Base-by-base conservation (phyloP, 2,113 vertebrate genomes). In the Pithys albifrons region DNA sequence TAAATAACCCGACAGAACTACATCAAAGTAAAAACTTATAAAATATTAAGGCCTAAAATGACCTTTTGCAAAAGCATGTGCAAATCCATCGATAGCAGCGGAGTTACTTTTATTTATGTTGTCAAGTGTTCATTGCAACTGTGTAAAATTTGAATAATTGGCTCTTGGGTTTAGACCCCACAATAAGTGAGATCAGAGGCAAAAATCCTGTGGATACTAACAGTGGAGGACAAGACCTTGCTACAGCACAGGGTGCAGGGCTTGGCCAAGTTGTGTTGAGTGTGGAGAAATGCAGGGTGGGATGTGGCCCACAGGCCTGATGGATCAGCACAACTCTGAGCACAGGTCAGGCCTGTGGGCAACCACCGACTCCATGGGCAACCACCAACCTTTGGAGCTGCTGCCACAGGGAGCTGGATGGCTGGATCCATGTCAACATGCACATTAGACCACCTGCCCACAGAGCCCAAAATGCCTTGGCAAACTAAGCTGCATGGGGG, bases 41-140 rank as follows among this genome's bases (percentile, higher is more conserved):
- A 85, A 96, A 95, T 90, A 87, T 88, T 88, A 77, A 95, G 77
- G 25, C 28, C 73, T 59, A 78, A 81, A 94, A 78, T 67, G 81
- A 74, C 86, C 94, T 91, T 89, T 84, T 87, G 84, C 49, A 52
- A 90, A 86, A 96, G 46, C 59, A 25, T 0, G 11, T 88, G 52
- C 79, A 74, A 79, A 67, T 39, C 72, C 24, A 2, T 83, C 5
- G 1, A 54, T 85, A 70, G 20, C 35, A 17, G 43, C 22, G 39
- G 75, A 88, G 59, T 52, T 92, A 29, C 62, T 88, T 41, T 64
- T 90, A n/a, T 89, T 94, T 90, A 13, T 66, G 52, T 39, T 73
- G 52, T 55, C 67, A 55, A 48, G 46, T n/a, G 79, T 51, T 91
- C 5, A 0, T 66, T 93, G 41, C 39, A 6, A 48, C 51, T 18